phyloP scores from a whole-genome alignment of 2,797 vertebrate species.

The Champsocephalus gunnari region DNA sequence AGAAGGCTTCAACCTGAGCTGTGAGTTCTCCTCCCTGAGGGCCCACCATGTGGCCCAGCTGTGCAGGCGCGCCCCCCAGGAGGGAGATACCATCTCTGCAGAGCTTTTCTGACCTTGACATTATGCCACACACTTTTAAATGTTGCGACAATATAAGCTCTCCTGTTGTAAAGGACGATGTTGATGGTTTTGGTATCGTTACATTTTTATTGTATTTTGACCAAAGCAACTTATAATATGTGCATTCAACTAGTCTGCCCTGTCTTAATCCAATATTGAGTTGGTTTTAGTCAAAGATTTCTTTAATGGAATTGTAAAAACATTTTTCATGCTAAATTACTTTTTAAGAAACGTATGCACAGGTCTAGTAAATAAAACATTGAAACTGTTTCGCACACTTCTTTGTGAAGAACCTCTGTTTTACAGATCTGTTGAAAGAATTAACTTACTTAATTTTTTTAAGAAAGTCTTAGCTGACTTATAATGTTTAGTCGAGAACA shows the following conservation, averaged over 20 bases:
- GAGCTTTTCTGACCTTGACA: background rate
- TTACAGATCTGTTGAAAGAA: too few species aligned
- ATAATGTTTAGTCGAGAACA: too few species aligned
- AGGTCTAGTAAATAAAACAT: too few species aligned
- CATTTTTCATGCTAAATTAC: too few species aligned
- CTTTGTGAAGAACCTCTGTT: too few species aligned
- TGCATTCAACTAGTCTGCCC: background rate
- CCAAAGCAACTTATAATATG: background rate
- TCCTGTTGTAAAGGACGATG: background rate
- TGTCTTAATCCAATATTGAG: too few species aligned
- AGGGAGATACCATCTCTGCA: slow-evolving; percentile 5
- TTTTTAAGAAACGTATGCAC: too few species aligned
- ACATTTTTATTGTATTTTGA: background rate
- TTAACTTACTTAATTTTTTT: too few species aligned
- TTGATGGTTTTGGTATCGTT: background rate
- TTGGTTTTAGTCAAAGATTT: too few species aligned
- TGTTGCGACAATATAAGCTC: background rate
- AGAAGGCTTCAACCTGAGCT: slow-evolving; percentile 27
- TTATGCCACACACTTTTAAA: background rate
- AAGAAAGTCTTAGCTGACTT: too few species aligned
- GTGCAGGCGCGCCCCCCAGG: background rate
- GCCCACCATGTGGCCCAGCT: slow-evolving; percentile 33
- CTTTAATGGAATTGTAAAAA: too few species aligned
- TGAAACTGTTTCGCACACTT: too few species aligned
- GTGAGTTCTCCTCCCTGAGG: slow-evolving; percentile 48